A percentile compares a stretch with the other conserved stretches of the same genome.
These are phyloP conservation scores for Branchinecta lindahli DNA, from an alignment of 1,140 invertebrate species.

Conservation along the genomic window DNA sequence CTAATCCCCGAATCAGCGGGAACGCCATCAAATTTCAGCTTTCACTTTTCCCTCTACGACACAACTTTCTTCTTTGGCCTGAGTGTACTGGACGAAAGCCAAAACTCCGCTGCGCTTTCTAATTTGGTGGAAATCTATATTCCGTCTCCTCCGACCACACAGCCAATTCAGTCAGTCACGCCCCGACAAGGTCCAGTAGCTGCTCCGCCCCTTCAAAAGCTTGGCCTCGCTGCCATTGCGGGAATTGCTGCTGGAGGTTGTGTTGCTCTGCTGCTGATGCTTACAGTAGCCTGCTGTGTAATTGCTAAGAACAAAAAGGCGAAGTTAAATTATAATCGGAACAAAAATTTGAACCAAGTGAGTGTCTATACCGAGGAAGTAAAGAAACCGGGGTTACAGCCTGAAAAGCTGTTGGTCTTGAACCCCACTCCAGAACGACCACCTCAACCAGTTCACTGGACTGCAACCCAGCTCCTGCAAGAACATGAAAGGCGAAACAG, in stretches of 20 bases:
- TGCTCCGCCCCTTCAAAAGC: neutral
- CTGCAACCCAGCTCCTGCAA: constrained; percentile 40
- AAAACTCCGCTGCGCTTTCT: constrained; percentile 35
- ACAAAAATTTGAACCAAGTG: neutral
- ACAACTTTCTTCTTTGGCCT: constrained; percentile 37
- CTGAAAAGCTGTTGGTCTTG: neutral
- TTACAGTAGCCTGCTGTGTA: constrained; percentile 15
- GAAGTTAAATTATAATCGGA: neutral
- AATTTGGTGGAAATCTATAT: constrained; percentile 39
- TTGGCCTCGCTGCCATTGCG: constrained; percentile 15
- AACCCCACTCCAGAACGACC: neutral
- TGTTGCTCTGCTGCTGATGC: constrained; percentile 17
- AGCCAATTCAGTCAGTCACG: constrained; percentile 15
- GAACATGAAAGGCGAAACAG: constrained; percentile 42
- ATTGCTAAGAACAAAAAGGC: neutral
- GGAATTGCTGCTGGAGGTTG: constrained; percentile 19
- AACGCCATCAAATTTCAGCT: constrained; percentile 32
- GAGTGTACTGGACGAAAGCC: constrained; percentile 33
- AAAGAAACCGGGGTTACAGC: neutral
- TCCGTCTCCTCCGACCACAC: constrained; percentile 26
- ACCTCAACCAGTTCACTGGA: constrained; percentile 30
- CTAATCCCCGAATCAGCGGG: constrained; percentile 27
- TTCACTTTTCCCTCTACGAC: constrained; percentile 35
- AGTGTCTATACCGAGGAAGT: neutral
- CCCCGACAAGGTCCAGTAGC: constrained; percentile 12